These are phyloP conservation scores for Ifrita kowaldi DNA, from an alignment of 2,113 vertebrate genomes.

Conservation along the genomic window DNA sequence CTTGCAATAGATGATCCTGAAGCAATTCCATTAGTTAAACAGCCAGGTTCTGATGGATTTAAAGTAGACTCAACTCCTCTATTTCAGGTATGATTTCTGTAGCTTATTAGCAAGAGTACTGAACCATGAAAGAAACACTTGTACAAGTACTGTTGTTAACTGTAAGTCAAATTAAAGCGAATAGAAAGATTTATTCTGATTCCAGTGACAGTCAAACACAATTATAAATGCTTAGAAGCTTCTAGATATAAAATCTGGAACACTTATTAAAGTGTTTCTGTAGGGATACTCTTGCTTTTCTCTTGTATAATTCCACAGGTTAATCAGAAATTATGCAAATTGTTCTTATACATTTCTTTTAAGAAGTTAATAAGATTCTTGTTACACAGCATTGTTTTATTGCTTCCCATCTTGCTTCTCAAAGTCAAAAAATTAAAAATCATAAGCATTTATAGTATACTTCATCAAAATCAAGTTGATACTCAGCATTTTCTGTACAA, in stretches of 20 bases:
- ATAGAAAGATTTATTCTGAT: neutral
- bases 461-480: neutral
- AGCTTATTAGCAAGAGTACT: neutral
- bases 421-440: neutral
- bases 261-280: neutral
- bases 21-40: conserved; percentile 82
- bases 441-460: neutral
- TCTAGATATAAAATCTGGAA: neutral
- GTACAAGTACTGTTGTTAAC: neutral
- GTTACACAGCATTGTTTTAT: neutral
- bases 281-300: neutral
- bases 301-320: neutral
- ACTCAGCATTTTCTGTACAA: neutral
- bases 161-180: neutral
- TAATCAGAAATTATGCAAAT: neutral
- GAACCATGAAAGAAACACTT: neutral
- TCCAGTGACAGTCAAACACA: neutral
- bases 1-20: conserved; percentile 88
- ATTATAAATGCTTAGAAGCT: neutral
- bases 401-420: neutral
- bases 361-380: neutral
- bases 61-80: conserved; percentile 87
- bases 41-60: conserved; percentile 93
- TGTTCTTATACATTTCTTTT: neutral
- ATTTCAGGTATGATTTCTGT: conserved; percentile 81